These are phyloP conservation scores for Bombus waltoni DNA, from an alignment of 1,140 invertebrate genomes.

Conservation along the genomic window DNA sequence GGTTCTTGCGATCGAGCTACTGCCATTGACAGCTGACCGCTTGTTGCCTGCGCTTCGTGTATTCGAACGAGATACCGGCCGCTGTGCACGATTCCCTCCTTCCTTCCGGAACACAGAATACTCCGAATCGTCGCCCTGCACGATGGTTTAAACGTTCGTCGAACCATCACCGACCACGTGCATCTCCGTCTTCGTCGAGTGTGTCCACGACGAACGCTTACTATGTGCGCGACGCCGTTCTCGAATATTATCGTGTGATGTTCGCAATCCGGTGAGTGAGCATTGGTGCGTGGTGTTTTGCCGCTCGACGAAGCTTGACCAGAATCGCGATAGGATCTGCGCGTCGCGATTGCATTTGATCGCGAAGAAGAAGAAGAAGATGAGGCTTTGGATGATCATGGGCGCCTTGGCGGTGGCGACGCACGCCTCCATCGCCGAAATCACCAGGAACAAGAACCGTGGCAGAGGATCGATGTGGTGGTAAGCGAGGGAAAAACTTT, in stretches of 20 bases:
- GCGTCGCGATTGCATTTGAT: not conserved
- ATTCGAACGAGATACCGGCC: not conserved
- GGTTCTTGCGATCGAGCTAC: conserved; percentile 29
- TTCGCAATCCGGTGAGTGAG: conserved; percentile 56
- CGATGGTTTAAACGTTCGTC: conserved; percentile 28
- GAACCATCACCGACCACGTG: not conserved
- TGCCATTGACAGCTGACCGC: conserved; percentile 19
- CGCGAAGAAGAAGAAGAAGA: conserved; percentile 48
- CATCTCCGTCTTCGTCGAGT: not conserved
- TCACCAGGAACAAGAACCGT: conserved; percentile 82
- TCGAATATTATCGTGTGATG: conserved; percentile 46
- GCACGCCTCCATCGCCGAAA: conserved; percentile 73
- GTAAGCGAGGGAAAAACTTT: conserved; percentile 72
- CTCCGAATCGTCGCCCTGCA: not conserved
- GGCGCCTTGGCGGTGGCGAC: conserved; percentile 73
- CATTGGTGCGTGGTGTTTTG: conserved; percentile 52
- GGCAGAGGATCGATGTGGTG: conserved; percentile 85
- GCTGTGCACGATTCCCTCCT: not conserved
- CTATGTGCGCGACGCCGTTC: not conserved
- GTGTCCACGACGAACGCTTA: not conserved
- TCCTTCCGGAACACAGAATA: not conserved
- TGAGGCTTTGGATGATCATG: conserved; percentile 78
- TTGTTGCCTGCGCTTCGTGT: not conserved
- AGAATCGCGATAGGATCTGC: not conserved
- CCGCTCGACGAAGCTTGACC: conserved; percentile 1